phyloP scores from a whole-genome alignment of 1,140 invertebrate species.

The Lepidurus apus region DNA sequence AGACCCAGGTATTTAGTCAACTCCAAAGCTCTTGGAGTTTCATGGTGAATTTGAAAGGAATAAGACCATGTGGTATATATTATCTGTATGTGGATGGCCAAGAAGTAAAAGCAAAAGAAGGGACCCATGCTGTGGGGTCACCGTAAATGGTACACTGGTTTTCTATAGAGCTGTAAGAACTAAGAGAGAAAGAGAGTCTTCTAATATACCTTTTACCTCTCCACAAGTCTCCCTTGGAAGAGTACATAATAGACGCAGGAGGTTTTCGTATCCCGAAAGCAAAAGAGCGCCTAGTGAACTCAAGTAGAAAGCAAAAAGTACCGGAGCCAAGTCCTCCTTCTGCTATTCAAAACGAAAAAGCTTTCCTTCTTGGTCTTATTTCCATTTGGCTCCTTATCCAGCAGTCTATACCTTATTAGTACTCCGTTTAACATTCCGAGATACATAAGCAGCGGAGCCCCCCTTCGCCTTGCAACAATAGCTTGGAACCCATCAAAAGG shows the following conservation, averaged over 20 bases:
- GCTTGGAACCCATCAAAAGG: background rate
- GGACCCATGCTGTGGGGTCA: constrained; percentile 6
- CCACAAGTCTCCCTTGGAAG: background rate
- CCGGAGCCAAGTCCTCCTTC: background rate
- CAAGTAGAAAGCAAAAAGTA: constrained; percentile 14
- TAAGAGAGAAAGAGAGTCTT: background rate
- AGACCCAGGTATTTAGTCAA: constrained; percentile 11
- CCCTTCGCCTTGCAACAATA: background rate
- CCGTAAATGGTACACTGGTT: constrained; percentile 21
- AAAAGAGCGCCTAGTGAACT: constrained; percentile 17
- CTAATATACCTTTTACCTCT: constrained; percentile 18
- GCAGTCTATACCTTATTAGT: background rate
- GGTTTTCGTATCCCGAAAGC: background rate
- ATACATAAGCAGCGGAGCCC: background rate
- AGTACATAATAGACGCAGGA: constrained; percentile 15
- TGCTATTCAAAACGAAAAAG: background rate
- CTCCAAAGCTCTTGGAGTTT: constrained; percentile 12
- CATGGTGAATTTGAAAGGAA: constrained; percentile 19
- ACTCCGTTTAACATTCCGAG: constrained; percentile 5
- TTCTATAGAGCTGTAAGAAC: constrained; percentile 15
- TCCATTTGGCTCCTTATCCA: background rate
- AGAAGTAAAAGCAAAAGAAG: background rate
- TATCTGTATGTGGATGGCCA: constrained; percentile 10
- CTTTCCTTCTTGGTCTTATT: constrained; percentile 12
- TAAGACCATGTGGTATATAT: constrained; percentile 22